Evolutionary conservation across 2,888 invertebrate genomes (phyloP).

Genomic region (Eupelmus urozonus): DNA sequence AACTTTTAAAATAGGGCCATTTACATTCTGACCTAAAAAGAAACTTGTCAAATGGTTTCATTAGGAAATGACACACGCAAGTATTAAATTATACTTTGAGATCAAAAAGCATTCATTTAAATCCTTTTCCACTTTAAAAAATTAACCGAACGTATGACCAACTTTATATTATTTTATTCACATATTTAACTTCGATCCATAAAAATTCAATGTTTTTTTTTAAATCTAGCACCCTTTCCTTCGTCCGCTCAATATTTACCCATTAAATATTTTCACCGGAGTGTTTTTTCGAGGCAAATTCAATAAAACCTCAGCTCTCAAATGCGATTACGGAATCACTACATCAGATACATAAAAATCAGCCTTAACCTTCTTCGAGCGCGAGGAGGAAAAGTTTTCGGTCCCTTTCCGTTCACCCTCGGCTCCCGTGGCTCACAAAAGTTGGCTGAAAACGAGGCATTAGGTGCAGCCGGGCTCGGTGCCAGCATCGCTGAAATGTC

Average conservation of each 20-base stretch:
- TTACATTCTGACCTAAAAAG: too few species aligned
- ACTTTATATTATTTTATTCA: background rate
- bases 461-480: conserved; percentile 50
- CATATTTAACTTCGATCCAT: background rate
- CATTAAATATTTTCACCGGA: conserved; percentile 37
- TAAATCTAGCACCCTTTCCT: background rate
- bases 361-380: conserved; percentile 51
- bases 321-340: conserved; percentile 49
- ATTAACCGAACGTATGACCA: too few species aligned
- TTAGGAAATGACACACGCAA: too few species aligned
- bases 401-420: conserved; percentile 2
- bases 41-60: too few species aligned
- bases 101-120: too few species aligned
- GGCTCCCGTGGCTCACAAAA: conserved; percentile 9
- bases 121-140: too few species aligned
- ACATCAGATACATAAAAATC: conserved; percentile 57
- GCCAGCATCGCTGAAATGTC: conserved; percentile 54
- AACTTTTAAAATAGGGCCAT: too few species aligned
- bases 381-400: conserved; percentile 50
- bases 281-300: conserved; percentile 38
- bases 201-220: background rate
- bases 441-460: conserved; percentile 51
- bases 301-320: conserved; percentile 48
- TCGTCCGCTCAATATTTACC: conserved; percentile 12
- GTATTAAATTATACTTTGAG: too few species aligned